Evolutionary conservation across 1,140 invertebrate species (phyloP).

Genomic region (Scylla paramamosain): DNA sequence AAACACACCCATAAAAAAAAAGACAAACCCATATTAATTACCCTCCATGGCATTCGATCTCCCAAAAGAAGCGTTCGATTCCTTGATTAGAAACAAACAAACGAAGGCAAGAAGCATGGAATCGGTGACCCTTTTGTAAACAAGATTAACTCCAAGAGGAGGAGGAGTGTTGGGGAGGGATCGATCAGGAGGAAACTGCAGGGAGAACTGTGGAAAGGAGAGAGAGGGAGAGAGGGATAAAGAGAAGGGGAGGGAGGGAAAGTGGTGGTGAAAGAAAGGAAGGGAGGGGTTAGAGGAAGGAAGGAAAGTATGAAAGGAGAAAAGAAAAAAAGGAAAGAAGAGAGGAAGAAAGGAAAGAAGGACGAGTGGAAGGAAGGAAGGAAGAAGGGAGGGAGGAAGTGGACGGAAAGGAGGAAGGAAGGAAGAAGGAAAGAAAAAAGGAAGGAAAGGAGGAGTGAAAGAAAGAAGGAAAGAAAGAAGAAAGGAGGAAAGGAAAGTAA

Average conservation of each 20-base stretch:
- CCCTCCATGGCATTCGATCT: no score
- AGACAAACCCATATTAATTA: no score
- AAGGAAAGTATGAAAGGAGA: no score
- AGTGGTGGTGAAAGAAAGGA: no score
- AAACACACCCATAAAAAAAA: no score
- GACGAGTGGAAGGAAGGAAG: no score
- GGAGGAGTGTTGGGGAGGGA: neutral
- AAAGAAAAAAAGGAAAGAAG: no score
- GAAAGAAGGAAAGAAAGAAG: neutral
- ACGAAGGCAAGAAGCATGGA: neutral
- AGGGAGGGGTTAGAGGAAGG: neutral
- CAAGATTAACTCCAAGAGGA: neutral
- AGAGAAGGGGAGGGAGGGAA: neutral
- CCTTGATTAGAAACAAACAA: conserved; percentile 13
- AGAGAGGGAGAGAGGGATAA: conserved; percentile 14
- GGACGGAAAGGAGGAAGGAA: no score
- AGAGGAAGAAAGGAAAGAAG: no score
- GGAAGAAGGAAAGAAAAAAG: no score
- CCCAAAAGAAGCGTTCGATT: neutral
- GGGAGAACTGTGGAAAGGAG: neutral
- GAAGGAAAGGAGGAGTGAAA: no score
- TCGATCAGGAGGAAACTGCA: neutral
- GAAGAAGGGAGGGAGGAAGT: neutral
- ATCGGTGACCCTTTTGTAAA: neutral
- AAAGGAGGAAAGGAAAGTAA: no score